Base-by-base conservation (phyloP, 2,888 invertebrate species). In the Tachina lurida region DNA sequence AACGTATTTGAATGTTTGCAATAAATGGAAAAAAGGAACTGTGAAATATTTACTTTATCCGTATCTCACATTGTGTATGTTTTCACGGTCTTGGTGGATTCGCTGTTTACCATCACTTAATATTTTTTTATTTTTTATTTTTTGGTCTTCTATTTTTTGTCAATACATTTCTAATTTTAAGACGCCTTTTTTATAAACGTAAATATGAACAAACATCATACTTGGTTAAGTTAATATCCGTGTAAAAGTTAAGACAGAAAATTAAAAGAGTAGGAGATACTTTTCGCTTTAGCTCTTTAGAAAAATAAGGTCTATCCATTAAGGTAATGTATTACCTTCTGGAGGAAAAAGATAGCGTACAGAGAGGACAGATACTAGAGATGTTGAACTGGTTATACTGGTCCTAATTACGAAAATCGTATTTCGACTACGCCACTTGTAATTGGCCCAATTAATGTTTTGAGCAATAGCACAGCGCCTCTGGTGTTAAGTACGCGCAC, bases 131-230 rank as follows among this genome's bases (percentile, higher is more conserved):
- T 54, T 22, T 56, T 63, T 41, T 12, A 15, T 56, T 31, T 31
- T 31, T 31, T 4, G 4, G 31, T 31, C 31, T 31, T 62, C 12
- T 17, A 43, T 60, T 60, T 31, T 75, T 83, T 78, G 45, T 47
- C 73, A 83, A 73, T 73, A 73, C 67, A 52, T 78, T 83, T 73
- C 83, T 67, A 78, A 83, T 67, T 77, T 73, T 68, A 67, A 39
- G 17, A 31, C 43, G 39, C 8, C 22, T 70, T 56, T 77, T 19
- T 70, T 31, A 31, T 31, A 31, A 31, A 31, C 31, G 31, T 31
- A 31, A 31, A 31, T 31, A 31, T 31, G 39, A 63, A 47, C 45
- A 70, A 45, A 54, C 15, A 54, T 45, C 31, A 70, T 49, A 31
- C 17, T 52, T 45, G 52, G 1, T 45, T 62, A 39, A 62, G 17